phyloP scores from a whole-genome alignment of 2,113 vertebrate genomes.

The Eolophus roseicapilla region DNA sequence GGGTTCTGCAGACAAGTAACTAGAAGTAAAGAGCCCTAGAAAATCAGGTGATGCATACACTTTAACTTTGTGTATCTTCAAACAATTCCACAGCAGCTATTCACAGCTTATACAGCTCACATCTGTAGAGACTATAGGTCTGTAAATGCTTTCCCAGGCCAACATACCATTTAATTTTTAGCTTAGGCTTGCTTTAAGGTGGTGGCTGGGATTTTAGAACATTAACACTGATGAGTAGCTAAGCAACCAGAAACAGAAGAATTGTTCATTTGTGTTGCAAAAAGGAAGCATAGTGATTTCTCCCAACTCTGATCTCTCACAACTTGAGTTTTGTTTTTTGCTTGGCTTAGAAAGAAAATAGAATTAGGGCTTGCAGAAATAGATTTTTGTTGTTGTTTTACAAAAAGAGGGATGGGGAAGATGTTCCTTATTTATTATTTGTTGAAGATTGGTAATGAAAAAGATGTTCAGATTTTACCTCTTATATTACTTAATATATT shows the following conservation, averaged over 20 bases:
- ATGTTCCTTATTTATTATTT: not conserved
- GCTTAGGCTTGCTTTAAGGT: not conserved
- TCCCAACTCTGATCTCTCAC: not conserved
- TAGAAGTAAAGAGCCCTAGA: not conserved
- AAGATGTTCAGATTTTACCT: not conserved
- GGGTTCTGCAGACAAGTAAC: not conserved
- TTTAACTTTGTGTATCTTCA: not conserved
- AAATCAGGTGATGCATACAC: not conserved
- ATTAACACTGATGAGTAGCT: not conserved
- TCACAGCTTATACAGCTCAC: not conserved
- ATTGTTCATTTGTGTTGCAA: not conserved
- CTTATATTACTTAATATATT: not conserved
- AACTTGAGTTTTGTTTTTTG: not conserved
- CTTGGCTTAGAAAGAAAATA: not conserved
- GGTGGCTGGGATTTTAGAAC: not conserved
- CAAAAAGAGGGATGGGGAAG: not conserved
- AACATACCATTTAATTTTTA: not conserved
- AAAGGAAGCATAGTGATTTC: slow-evolving; percentile 23
- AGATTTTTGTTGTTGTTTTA: not conserved
- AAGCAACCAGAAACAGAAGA: not conserved
- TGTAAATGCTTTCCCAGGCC: not conserved
- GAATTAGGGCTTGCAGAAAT: slow-evolving; percentile 45
- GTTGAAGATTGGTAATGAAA: not conserved
- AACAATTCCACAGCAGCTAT: not conserved
- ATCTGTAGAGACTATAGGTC: not conserved